These are phyloP conservation scores for Ormia ochracea DNA, from an alignment of 2,888 invertebrate species.

Conservation along the genomic window DNA sequence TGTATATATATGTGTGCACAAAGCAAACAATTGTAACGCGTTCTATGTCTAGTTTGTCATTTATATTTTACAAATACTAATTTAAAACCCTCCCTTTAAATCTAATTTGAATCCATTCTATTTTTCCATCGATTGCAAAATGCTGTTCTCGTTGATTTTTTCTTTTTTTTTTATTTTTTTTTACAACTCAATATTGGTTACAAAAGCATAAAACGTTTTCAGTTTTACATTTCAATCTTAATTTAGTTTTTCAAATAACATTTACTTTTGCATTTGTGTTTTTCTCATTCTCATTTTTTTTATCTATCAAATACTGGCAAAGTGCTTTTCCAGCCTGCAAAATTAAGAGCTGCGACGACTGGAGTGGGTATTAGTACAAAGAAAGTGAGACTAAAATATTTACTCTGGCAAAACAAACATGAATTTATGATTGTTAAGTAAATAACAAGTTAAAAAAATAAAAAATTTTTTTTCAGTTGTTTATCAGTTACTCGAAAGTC, in stretches of 20 bases:
- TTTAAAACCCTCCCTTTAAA: background rate
- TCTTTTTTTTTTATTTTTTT: conserved; percentile 22
- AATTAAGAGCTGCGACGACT: background rate
- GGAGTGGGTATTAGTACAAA: background rate
- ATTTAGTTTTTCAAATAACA: conserved; percentile 73
- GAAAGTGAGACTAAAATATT: conserved; percentile 57
- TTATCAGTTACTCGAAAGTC: background rate
- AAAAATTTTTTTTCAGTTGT: background rate
- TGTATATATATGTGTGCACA: background rate
- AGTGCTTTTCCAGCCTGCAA: conserved; percentile 39
- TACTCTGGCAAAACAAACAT: conserved; percentile 48
- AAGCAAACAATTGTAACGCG: conserved; percentile 61
- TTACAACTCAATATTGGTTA: conserved; percentile 26
- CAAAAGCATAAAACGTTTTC: conserved; percentile 72
- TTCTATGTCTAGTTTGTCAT: conserved; percentile 52
- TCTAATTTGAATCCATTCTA: conserved; percentile 12
- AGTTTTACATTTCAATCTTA: conserved; percentile 76
- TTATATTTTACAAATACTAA: conserved; percentile 47
- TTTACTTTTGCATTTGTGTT: conserved; percentile 57
- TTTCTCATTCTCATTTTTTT: background rate
- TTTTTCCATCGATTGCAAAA: conserved; percentile 57
- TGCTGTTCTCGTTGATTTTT: conserved; percentile 35
- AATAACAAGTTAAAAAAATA: conserved; percentile 9
- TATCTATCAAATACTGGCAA: conserved; percentile 21
- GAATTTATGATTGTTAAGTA: conserved; percentile 57